Percentiles rank a stretch among this genome's conserved stretches.
Conservation (phyloP, 1,140 invertebrate species). For the Sycophaga agraensis region DNA sequence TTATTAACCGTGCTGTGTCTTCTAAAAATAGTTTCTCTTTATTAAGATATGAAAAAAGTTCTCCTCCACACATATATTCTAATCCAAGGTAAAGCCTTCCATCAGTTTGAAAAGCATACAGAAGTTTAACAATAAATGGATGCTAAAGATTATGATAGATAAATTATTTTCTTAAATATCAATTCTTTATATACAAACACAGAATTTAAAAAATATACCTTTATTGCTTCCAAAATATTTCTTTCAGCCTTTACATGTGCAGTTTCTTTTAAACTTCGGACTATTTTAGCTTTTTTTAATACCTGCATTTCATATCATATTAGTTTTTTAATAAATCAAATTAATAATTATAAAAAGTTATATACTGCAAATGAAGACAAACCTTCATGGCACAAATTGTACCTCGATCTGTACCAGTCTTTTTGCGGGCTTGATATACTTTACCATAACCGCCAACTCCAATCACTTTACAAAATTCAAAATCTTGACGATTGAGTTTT, state of each 20-base stretch:
- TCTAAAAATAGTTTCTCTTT: constrained; percentile 97
- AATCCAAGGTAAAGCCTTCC: constrained; percentile 97
- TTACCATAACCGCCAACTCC: constrained; percentile 99
- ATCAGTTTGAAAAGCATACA: constrained; percentile 98
- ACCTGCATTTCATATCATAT: constrained; percentile 51
- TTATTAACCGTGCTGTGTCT: constrained; percentile 89
- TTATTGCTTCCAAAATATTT: constrained; percentile 97
- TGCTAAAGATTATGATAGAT: constrained; percentile 73
- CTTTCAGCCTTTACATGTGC: constrained; percentile 98
- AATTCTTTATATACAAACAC: neutral
- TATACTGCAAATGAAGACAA: neutral
- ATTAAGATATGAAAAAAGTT: constrained; percentile 97
- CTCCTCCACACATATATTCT: constrained; percentile 96
- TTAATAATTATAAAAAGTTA: neutral
- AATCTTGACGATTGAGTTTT: too few species aligned
- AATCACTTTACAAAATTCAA: constrained; percentile 92
- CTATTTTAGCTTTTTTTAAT: constrained; percentile 95
- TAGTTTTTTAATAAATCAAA: neutral
- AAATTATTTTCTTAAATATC: neutral
- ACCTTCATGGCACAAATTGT: constrained; percentile 99
- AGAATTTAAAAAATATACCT: constrained; percentile 65
- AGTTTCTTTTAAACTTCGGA: constrained; percentile 98
- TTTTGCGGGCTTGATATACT: constrained; percentile 92
- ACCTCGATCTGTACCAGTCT: constrained; percentile 85
- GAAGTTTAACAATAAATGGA: constrained; percentile 97